phyloP scores from a whole-genome alignment of 1,140 invertebrate genomes.

The Sinella curviseta region DNA sequence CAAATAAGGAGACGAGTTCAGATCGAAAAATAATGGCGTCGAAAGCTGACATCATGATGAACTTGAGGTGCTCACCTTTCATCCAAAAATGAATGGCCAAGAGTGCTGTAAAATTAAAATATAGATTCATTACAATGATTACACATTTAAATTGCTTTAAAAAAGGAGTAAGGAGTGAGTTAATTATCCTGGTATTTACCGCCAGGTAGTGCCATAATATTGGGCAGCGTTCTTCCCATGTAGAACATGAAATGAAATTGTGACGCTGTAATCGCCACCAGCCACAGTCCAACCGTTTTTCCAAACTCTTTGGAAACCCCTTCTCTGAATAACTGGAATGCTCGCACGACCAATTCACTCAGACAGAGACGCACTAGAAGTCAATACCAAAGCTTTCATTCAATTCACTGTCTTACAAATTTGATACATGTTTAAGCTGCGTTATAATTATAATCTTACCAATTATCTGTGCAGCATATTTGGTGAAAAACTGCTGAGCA shows the following conservation, averaged over 20 bases:
- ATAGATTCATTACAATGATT: neutral
- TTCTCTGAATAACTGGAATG: slow-evolving; percentile 72
- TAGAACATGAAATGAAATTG: slow-evolving; percentile 99
- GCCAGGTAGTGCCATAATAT: slow-evolving; percentile 89
- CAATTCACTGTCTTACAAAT: neutral
- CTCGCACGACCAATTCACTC: slow-evolving; percentile 70
- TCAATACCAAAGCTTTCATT: slow-evolving; percentile 19
- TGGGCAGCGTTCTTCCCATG: slow-evolving; percentile 88
- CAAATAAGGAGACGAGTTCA: slow-evolving; percentile 85
- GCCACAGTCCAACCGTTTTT: slow-evolving; percentile 73
- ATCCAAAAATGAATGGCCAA: slow-evolving; percentile 84
- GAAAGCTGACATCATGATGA: slow-evolving; percentile 80
- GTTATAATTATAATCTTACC: slow-evolving; percentile 63
- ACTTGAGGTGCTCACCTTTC: slow-evolving; percentile 69
- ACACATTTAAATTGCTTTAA: neutral
- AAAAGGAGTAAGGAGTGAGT: slow-evolving; percentile 16
- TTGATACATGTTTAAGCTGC: too few species aligned
- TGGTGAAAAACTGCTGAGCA: slow-evolving; percentile 71
- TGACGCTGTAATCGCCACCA: slow-evolving; percentile 77
- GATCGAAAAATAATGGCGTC: slow-evolving; percentile 88
- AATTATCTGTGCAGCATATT: slow-evolving; percentile 87
- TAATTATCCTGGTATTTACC: slow-evolving; percentile 70
- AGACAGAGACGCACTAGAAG: slow-evolving; percentile 75
- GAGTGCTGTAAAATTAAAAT: slow-evolving; percentile 72
- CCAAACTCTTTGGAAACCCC: slow-evolving; percentile 77